A percentile compares a stretch with the other conserved stretches of the same genome.
Conservation (phyloP, 2,113 vertebrate species). For the Tetrax tetrax region DNA sequence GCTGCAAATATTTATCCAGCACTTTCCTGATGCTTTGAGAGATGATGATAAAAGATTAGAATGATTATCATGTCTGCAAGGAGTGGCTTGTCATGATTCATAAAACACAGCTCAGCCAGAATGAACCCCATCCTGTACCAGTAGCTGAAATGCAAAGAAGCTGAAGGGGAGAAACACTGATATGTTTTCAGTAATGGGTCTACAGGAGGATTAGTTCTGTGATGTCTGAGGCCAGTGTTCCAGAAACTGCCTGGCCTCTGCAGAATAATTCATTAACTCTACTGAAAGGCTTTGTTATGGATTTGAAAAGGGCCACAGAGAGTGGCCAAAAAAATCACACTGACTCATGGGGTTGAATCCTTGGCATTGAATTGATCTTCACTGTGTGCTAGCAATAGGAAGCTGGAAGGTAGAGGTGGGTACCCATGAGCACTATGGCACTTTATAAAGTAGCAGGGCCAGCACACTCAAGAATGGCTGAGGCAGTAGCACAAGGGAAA, state of each 20-base stretch:
- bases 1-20: slow-evolving; percentile 18
- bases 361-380: background rate
- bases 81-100: background rate
- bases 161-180: background rate
- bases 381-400: background rate
- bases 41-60: background rate
- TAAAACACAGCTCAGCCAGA: background rate
- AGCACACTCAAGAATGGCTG: background rate
- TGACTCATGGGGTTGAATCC: background rate
- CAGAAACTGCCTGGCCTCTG: slow-evolving; percentile 30
- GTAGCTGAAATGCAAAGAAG: slow-evolving; percentile 6
- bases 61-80: background rate
- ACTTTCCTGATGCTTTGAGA: background rate
- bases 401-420: background rate
- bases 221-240: slow-evolving; percentile 8
- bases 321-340: background rate
- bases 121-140: background rate
- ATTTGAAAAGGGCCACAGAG: background rate
- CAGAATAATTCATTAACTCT: slow-evolving; percentile 20
- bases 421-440: background rate
- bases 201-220: slow-evolving; percentile 47
- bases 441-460: background rate
- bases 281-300: slow-evolving; percentile 10
- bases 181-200: background rate
- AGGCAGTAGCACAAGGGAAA: background rate